phyloP scores from a whole-genome alignment of 2,888 invertebrate genomes.

The Plutella xylostella region DNA sequence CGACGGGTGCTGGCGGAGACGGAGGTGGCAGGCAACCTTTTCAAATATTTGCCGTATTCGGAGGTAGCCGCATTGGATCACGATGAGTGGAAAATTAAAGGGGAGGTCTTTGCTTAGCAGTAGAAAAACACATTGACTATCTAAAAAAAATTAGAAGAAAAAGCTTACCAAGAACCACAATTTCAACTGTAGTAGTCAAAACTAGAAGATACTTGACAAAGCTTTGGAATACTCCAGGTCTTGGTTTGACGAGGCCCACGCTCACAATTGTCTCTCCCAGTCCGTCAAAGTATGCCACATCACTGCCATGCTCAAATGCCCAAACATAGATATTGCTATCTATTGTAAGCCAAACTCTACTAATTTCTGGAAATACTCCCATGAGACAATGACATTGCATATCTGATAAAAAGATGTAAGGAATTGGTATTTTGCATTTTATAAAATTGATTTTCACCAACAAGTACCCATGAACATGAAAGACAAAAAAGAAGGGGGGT shows the following conservation, averaged over 20 bases:
- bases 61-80: too few species aligned
- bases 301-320: constrained; percentile 96
- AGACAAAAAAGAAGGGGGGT: too few species aligned
- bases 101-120: too few species aligned
- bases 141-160: neutral
- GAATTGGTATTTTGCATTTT: too few species aligned
- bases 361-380: constrained; percentile 97
- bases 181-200: constrained; percentile 94
- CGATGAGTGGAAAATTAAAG: too few species aligned
- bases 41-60: neutral
- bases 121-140: too few species aligned
- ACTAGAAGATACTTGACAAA: constrained; percentile 93
- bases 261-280: constrained; percentile 93
- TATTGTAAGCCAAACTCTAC: constrained; percentile 96
- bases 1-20: too few species aligned
- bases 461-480: too few species aligned
- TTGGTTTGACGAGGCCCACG: constrained; percentile 91
- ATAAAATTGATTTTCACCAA: too few species aligned
- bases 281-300: constrained; percentile 97
- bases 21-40: neutral
- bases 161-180: constrained; percentile 86
- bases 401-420: constrained; percentile 65
- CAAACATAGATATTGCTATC: constrained; percentile 98
- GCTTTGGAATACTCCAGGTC: constrained; percentile 87
- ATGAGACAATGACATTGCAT: constrained; percentile 97